Conservation (phyloP, 2,113 vertebrate species). For the Hippocampus guttulatus region DNA sequence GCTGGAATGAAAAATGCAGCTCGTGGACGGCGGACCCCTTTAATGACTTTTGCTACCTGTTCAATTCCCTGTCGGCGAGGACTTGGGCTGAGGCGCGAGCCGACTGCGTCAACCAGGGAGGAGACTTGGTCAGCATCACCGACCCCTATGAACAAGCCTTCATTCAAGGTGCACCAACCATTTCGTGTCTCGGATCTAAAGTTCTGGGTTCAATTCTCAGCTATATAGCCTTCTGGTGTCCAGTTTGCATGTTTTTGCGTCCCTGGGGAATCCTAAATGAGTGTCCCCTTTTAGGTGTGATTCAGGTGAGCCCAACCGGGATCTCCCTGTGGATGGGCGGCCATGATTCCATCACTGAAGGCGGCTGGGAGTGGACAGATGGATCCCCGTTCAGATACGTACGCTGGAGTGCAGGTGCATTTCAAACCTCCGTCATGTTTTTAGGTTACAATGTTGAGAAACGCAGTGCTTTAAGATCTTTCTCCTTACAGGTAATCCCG, state of each 20-base stretch:
- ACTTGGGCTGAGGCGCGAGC: slow-evolving; percentile 70
- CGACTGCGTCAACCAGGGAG: slow-evolving; percentile 73
- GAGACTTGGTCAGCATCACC: slow-evolving; percentile 72
- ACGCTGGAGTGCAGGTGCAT: slow-evolving; percentile 67
- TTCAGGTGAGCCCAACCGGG: slow-evolving; percentile 62
- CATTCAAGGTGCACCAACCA: slow-evolving; percentile 57
- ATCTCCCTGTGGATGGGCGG: slow-evolving; percentile 75
- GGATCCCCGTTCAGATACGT: slow-evolving; percentile 72
- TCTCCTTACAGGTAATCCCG: slow-evolving; percentile 65
- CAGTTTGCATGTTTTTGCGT: too few species aligned
- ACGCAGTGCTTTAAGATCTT: background rate
- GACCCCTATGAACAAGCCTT: slow-evolving; percentile 70
- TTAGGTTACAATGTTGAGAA: background rate
- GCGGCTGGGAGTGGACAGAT: slow-evolving; percentile 74
- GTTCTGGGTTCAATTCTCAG: too few species aligned
- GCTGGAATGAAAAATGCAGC: slow-evolving; percentile 75
- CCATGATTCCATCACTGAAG: slow-evolving; percentile 71
- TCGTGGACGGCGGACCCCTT: slow-evolving; percentile 67
- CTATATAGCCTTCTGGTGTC: too few species aligned
- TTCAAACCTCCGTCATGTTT: background rate
- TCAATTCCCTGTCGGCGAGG: slow-evolving; percentile 64
- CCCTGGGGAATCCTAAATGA: too few species aligned
- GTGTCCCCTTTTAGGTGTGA: slow-evolving; percentile 46
- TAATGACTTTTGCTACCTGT: slow-evolving; percentile 75
- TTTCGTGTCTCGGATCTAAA: too few species aligned